These are phyloP conservation scores for Orchestia grillus DNA, from an alignment of 1,140 invertebrate species.

Conservation along the genomic window DNA sequence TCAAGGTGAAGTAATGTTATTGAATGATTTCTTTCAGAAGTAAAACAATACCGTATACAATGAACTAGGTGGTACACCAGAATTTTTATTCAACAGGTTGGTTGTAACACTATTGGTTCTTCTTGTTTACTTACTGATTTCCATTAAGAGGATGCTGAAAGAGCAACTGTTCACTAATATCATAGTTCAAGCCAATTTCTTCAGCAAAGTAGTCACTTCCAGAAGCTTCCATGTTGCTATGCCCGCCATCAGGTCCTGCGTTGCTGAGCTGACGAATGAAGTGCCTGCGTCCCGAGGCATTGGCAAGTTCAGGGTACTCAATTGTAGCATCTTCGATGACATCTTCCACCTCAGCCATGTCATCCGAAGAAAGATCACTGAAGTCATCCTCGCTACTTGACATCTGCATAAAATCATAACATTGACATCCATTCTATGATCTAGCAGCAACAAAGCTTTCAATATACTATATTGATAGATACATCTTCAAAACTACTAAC, in stretches of 20 bases:
- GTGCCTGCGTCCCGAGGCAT: background rate
- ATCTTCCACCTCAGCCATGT: slow-evolving; percentile 1
- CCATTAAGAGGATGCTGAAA: background rate
- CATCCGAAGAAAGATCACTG: background rate
- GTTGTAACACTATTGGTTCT: background rate
- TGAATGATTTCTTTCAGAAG: background rate
- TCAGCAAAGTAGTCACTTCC: background rate
- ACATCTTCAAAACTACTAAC: background rate
- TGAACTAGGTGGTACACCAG: too few relatives aligned
- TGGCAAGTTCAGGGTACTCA: slow-evolving; percentile 17
- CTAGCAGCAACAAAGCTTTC: too few relatives aligned
- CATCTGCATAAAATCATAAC: background rate
- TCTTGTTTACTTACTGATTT: background rate
- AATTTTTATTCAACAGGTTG: background rate
- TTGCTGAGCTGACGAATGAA: background rate
- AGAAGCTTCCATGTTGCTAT: background rate
- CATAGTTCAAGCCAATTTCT: slow-evolving; percentile 4
- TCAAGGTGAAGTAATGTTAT: background rate
- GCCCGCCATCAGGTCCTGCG: background rate
- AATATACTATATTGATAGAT: too few relatives aligned
- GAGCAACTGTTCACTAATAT: background rate
- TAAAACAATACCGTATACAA: too few relatives aligned
- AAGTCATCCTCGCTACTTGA: background rate
- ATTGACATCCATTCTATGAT: background rate
- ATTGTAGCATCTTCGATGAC: slow-evolving; percentile 21